These are phyloP conservation scores for Sinopyrophorus schimmeli DNA, from an alignment of 2,888 invertebrate species.

Conservation along the genomic window DNA sequence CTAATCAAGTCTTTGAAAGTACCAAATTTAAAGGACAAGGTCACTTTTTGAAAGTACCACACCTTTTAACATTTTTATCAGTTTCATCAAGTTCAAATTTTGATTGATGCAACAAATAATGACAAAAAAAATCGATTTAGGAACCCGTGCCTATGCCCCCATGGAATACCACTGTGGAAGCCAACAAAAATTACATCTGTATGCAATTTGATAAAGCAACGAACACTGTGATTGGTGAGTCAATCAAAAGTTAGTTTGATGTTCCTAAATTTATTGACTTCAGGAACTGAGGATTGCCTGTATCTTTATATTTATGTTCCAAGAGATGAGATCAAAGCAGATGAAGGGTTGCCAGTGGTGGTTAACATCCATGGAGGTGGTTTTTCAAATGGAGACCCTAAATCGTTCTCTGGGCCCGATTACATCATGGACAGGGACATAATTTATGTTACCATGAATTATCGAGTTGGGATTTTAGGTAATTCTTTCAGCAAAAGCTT, in stretches of 20 bases:
- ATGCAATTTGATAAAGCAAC: constrained; percentile 25
- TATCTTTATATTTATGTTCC: constrained; percentile 67
- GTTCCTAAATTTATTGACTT: constrained; percentile 33
- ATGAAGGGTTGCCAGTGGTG: constrained; percentile 53
- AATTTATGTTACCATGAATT: constrained; percentile 48
- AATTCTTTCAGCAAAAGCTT: too few species aligned
- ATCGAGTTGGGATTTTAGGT: constrained; percentile 47
- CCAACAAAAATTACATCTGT: constrained; percentile 42
- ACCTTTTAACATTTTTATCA: too few species aligned
- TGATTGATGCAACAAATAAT: too few species aligned
- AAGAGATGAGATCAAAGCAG: constrained; percentile 49
- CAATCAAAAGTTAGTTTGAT: not conserved
- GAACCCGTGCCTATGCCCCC: constrained; percentile 38
- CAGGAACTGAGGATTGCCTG: constrained; percentile 69
- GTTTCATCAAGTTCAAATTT: too few species aligned
- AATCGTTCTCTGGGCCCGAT: constrained; percentile 53
- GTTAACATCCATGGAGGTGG: constrained; percentile 57
- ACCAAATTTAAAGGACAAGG: too few species aligned
- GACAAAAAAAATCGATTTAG: constrained; percentile 1
- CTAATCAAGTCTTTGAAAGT: not conserved
- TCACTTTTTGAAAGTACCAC: too few species aligned
- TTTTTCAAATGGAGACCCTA: constrained; percentile 53
- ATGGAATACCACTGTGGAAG: constrained; percentile 41
- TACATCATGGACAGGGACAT: constrained; percentile 53
- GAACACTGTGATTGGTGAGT: constrained; percentile 27